Evolutionary conservation across 2,797 vertebrate genomes (phyloP).

Genomic region (Antrozous pallidus): DNA sequence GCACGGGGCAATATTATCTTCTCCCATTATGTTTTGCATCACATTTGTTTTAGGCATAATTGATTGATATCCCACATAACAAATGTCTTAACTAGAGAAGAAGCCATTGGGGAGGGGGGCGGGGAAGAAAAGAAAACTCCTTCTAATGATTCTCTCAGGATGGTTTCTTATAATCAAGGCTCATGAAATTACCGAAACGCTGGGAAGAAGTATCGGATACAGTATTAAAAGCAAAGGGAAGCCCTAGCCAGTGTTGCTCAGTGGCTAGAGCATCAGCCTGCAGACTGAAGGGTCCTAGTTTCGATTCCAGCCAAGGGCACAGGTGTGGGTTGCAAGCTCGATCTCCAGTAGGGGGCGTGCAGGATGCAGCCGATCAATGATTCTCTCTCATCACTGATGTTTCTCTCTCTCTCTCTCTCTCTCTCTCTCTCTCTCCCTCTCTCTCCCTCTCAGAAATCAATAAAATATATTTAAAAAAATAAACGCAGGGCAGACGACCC

Average conservation of each 20-base stretch:
- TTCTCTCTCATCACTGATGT: no score
- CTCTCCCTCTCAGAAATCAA: no score
- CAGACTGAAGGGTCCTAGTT: no score
- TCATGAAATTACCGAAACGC: slow-evolving; percentile 27
- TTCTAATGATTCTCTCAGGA: neutral
- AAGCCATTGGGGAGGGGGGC: neutral
- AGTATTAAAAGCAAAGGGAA: neutral
- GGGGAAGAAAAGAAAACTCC: neutral
- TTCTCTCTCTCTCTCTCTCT: no score
- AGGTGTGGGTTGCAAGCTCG: no score
- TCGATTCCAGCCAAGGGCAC: no score
- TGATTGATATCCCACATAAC: neutral
- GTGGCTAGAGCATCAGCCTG: no score
- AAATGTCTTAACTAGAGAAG: neutral
- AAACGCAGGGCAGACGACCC: neutral
- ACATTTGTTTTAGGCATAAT: slow-evolving; percentile 17
- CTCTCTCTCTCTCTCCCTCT: no score
- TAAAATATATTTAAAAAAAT: no score
- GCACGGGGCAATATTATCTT: neutral
- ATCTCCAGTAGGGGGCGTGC: no score
- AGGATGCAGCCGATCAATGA: no score
- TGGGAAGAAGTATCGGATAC: neutral
- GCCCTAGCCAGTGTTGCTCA: no score
- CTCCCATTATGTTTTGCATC: neutral
- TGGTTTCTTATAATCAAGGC: slow-evolving; percentile 19